These are phyloP conservation scores for Ictalurus furcatus DNA, from an alignment of 2,113 vertebrate genomes.

Conservation along the genomic window DNA sequence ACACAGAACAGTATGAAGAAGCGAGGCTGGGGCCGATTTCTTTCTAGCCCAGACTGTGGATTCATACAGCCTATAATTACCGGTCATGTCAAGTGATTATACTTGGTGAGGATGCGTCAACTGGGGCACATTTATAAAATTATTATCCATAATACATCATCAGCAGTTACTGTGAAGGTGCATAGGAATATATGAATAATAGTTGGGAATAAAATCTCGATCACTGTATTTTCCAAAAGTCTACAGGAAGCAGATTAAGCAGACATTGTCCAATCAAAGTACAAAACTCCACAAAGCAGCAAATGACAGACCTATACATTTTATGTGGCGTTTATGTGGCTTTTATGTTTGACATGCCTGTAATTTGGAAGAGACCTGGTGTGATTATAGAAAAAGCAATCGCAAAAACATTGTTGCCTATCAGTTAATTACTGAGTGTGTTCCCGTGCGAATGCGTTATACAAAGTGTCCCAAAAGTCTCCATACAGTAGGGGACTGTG, in stretches of 20 bases:
- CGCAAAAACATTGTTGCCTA: background rate
- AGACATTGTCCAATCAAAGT: background rate
- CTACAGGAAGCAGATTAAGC: background rate
- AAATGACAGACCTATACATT: too few relatives aligned
- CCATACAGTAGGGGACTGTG: too few relatives aligned
- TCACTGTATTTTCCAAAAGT: background rate
- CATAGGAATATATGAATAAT: background rate
- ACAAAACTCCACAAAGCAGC: background rate
- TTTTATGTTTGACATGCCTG: too few relatives aligned
- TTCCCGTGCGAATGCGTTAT: background rate
- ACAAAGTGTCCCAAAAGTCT: too few relatives aligned
- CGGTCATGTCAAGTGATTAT: background rate
- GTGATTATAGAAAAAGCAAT: background rate
- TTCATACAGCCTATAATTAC: background rate
- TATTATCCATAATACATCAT: background rate
- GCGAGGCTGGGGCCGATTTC: background rate
- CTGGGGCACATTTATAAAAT: background rate
- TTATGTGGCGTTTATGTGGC: too few relatives aligned
- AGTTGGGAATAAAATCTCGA: background rate
- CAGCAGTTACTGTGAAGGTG: background rate
- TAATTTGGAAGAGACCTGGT: too few relatives aligned
- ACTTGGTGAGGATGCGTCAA: background rate
- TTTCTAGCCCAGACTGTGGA: background rate
- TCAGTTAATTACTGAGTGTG: background rate
- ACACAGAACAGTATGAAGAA: background rate